A percentile compares a stretch with the other conserved stretches of the same genome.
phyloP scores from a whole-genome alignment of 2,113 vertebrate species.

The Turdus rufiventris region DNA sequence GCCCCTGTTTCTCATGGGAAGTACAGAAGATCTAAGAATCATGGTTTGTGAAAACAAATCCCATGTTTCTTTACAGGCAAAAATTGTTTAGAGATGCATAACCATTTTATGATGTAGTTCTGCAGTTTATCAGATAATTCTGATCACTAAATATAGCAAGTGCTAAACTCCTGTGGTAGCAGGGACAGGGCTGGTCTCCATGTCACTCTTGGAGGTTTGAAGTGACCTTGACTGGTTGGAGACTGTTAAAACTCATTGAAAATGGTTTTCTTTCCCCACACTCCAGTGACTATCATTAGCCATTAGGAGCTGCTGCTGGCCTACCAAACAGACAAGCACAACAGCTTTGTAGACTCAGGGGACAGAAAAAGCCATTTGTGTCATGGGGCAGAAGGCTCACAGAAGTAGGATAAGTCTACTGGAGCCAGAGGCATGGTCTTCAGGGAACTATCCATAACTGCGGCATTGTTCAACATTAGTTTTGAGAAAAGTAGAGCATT shows the following conservation, averaged over 20 bases:
- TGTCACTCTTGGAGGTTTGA: accelerated
- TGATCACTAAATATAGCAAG: neutral
- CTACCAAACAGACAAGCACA: no score
- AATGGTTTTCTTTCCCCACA: accelerated
- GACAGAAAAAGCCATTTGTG: neutral
- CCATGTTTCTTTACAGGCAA: neutral
- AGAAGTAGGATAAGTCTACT: neutral
- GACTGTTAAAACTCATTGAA: neutral
- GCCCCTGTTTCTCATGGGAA: neutral
- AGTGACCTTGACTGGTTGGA: neutral
- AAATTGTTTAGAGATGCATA: neutral
- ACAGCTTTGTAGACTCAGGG: accelerated
- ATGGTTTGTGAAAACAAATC: neutral
- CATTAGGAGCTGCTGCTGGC: accelerated
- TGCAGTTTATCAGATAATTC: neutral
- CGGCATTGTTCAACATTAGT: neutral
- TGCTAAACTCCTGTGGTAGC: neutral
- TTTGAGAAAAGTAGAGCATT: neutral
- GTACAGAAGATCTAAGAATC: accelerated
- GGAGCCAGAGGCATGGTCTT: neutral
- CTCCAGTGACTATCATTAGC: neutral
- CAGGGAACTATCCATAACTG: neutral
- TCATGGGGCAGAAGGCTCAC: accelerated
- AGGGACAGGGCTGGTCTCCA: neutral
- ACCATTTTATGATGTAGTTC: neutral